Percentiles rank a stretch among this genome's conserved stretches.
Conservation (phyloP, 2,113 vertebrate genomes). For the Esox niger region DNA sequence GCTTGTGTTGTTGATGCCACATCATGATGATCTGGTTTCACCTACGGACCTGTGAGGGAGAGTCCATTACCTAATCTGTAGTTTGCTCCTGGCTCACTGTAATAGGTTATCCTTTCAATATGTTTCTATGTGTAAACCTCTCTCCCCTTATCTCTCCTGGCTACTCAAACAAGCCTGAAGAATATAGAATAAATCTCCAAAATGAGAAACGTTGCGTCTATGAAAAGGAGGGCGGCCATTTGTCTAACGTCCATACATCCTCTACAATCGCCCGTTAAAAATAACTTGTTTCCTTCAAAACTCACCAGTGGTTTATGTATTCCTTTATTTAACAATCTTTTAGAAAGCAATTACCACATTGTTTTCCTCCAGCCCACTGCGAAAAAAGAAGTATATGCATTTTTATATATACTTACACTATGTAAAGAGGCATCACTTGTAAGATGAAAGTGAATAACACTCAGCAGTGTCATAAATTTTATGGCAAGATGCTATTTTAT, state of each 20-base stretch:
- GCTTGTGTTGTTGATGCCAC: not conserved
- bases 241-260: conserved; percentile 31
- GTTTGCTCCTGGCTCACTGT: not conserved
- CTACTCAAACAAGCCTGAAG: conserved; percentile 7
- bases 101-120: not conserved
- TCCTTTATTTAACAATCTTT: conserved; percentile 47
- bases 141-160: conserved; percentile 24
- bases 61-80: not conserved
- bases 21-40: not conserved
- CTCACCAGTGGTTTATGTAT: conserved; percentile 35
- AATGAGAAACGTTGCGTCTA: conserved; percentile 39
- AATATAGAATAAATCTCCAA: conserved; percentile 44
- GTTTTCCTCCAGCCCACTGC: conserved; percentile 32
- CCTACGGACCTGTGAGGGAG: not conserved
- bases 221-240: conserved; percentile 32
- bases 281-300: conserved; percentile 33
- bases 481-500: conserved; percentile 48
- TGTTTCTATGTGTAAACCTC: conserved; percentile 19
- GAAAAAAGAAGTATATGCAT: conserved; percentile 8
- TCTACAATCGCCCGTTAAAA: conserved; percentile 39
- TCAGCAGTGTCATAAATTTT: conserved; percentile 51
- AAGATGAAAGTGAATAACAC: conserved; percentile 57
- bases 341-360: conserved; percentile 40
- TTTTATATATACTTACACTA: conserved; percentile 6
- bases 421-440: conserved; percentile 50